A percentile compares a stretch with the other conserved stretches of the same genome.
Conservation (phyloP, 2,113 vertebrate species). For the Hemiscyllium ocellatum region DNA sequence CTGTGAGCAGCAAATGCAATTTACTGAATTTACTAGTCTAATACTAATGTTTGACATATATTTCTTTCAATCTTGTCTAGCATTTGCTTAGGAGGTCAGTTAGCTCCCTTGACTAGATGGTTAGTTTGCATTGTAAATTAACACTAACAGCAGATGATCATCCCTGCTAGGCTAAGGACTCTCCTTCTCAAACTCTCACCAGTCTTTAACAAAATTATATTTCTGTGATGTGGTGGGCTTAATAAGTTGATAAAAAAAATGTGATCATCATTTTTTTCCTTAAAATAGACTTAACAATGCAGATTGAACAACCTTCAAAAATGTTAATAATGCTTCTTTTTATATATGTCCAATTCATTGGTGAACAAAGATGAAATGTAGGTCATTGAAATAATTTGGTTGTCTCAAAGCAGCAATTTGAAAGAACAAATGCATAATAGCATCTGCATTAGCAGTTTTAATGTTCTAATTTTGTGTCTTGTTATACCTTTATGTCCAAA, state of each 20-base stretch:
- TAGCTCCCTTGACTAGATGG: no score
- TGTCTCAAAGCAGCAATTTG: not conserved
- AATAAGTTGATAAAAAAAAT: constrained; percentile 17
- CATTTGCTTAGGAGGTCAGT: no score
- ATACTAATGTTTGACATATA: no score
- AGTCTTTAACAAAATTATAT: not conserved
- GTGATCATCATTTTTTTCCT: not conserved
- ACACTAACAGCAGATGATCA: not conserved
- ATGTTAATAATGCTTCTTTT: not conserved
- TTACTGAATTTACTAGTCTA: no score
- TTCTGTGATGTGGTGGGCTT: not conserved
- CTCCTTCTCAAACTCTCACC: no score
- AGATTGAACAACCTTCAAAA: not conserved
- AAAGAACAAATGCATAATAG: not conserved
- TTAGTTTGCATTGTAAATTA: no score
- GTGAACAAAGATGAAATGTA: not conserved
- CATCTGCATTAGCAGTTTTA: not conserved
- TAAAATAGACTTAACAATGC: not conserved
- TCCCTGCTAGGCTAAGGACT: no score
- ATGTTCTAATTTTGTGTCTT: not conserved
- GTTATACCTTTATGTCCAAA: not conserved
- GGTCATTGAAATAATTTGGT: not conserved
- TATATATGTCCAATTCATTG: not conserved
- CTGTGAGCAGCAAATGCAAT: no score
- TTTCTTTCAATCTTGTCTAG: no score